Conservation (phyloP, 2,797 vertebrate species). For the Sus cebifrons region DNA sequence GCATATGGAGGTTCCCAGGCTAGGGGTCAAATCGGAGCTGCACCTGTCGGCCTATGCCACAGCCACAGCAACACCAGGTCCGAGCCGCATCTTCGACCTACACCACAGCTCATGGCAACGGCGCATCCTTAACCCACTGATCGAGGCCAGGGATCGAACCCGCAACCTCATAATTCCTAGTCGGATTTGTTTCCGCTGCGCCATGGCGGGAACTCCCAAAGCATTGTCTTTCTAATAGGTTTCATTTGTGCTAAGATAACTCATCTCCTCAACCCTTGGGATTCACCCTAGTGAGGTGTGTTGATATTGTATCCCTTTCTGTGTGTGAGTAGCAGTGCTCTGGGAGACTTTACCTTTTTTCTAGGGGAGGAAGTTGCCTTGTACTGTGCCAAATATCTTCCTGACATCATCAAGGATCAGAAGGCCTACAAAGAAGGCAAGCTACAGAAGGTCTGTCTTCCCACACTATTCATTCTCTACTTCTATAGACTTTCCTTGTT, state of each 20-base stretch:
- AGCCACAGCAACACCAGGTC: too few relatives aligned
- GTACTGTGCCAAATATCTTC: constrained; percentile 99
- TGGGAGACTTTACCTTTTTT: constrained; percentile 75
- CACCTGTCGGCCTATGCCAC: too few relatives aligned
- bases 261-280: constrained; percentile 30
- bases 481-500: constrained; percentile 1
- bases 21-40: too few relatives aligned
- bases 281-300: background rate
- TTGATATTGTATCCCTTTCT: constrained; percentile 56
- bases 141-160: too few relatives aligned
- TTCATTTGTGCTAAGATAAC: constrained; percentile 41
- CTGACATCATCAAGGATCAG: constrained; percentile 98
- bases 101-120: too few relatives aligned
- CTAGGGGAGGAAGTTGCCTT: constrained; percentile 98
- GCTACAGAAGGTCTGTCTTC: constrained; percentile 95
- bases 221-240: constrained; percentile 37
- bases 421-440: constrained; percentile 98
- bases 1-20: too few relatives aligned
- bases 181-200: too few relatives aligned
- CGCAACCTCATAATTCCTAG: too few relatives aligned
- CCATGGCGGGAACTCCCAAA: background rate
- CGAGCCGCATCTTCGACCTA: too few relatives aligned
- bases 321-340: constrained; percentile 30
- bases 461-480: constrained; percentile 20
- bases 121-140: too few relatives aligned